These are phyloP conservation scores for Theristicus caerulescens DNA, from an alignment of 2,113 vertebrate species.

Conservation along the genomic window DNA sequence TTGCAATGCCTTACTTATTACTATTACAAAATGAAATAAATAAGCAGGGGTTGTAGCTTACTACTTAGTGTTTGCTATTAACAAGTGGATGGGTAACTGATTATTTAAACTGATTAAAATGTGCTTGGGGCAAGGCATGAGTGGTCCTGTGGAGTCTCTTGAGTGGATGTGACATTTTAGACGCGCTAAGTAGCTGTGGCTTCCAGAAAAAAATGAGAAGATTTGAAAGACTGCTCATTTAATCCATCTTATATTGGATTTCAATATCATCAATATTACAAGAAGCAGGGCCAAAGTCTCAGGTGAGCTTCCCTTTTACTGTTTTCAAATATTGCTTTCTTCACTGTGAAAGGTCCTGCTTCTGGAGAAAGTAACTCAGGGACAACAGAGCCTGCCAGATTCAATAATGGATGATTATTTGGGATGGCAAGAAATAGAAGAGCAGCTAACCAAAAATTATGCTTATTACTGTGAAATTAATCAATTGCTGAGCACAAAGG, in stretches of 20 bases:
- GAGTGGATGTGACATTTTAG: neutral
- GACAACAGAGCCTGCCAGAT: neutral
- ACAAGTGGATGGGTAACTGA: neutral
- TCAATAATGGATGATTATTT: neutral
- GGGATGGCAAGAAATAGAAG: constrained; percentile 49
- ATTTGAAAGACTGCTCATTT: neutral
- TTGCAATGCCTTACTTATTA: neutral
- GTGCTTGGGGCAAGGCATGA: neutral
- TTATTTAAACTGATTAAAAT: neutral
- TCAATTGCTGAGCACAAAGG: neutral
- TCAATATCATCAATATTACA: neutral
- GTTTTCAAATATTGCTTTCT: neutral
- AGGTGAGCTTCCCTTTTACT: neutral
- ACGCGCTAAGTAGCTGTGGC: neutral
- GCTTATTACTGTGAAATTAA: neutral
- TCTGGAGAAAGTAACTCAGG: constrained; percentile 12
- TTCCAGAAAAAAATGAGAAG: neutral
- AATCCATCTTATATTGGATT: neutral
- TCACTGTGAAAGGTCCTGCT: constrained; percentile 12
- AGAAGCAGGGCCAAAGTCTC: neutral
- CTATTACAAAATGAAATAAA: neutral
- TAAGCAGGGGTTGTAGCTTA: neutral
- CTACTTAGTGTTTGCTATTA: neutral
- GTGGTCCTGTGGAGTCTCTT: neutral
- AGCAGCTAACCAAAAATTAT: neutral